A percentile compares a stretch with the other conserved stretches of the same genome.
phyloP scores from a whole-genome alignment of 2,888 invertebrate species.

The Parasteatoda lunata region DNA sequence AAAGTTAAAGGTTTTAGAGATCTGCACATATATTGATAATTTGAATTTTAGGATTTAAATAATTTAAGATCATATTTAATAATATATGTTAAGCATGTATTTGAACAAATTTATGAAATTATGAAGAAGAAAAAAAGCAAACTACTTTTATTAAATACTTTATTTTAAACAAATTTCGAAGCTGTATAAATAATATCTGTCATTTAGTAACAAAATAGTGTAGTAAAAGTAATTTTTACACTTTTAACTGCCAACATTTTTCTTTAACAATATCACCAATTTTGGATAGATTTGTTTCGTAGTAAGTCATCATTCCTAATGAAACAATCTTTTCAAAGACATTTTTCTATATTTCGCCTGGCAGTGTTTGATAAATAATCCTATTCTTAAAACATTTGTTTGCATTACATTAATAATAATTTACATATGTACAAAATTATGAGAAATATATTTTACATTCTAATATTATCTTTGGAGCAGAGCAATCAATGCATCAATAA shows the following conservation, averaged over 20 bases:
- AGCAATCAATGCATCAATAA: background rate
- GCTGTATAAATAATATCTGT: constrained; percentile 40
- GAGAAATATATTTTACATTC: background rate
- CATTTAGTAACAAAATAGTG: constrained; percentile 46
- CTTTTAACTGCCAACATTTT: too few relatives aligned
- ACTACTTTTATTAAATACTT: constrained; percentile 32
- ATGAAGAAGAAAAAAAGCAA: background rate
- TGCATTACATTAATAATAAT: background rate
- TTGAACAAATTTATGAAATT: background rate
- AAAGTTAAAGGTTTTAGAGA: too few relatives aligned
- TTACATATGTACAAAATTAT: background rate
- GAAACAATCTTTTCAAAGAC: too few relatives aligned
- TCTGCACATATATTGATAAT: too few relatives aligned
- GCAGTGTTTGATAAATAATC: background rate
- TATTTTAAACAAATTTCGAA: constrained; percentile 46
- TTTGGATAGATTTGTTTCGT: too few relatives aligned
- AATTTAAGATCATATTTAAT: too few relatives aligned
- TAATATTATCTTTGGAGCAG: background rate
- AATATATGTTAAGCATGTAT: too few relatives aligned
- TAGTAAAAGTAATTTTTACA: background rate
- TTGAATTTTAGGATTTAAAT: too few relatives aligned
- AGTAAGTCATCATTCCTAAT: too few relatives aligned
- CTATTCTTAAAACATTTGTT: background rate
- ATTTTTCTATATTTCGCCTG: background rate
- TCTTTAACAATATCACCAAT: too few relatives aligned